A percentile compares a stretch with the other conserved stretches of the same genome.
These are phyloP conservation scores for Ammodramus savannarum DNA, from an alignment of 2,113 vertebrate genomes.

Conservation along the genomic window DNA sequence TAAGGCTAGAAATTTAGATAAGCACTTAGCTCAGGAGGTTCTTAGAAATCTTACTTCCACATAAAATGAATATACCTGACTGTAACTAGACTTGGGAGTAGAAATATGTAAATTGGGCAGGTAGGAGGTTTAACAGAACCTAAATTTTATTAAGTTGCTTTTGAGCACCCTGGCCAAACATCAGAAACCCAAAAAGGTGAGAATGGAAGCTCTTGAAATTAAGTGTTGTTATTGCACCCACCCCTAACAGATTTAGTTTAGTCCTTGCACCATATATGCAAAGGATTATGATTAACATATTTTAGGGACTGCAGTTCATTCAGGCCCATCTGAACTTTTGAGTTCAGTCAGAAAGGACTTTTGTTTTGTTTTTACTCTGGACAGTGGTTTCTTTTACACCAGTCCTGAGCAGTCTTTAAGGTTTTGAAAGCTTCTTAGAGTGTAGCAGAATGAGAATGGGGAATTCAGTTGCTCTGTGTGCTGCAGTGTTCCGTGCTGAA, in stretches of 20 bases:
- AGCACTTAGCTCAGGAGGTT: not conserved
- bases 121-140: not conserved
- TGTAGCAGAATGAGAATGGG: accelerated
- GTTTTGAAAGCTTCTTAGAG: not conserved
- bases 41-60: not conserved
- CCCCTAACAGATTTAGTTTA: not conserved
- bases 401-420: not conserved
- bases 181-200: not conserved
- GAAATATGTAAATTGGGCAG: not conserved
- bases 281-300: not conserved
- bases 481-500: not conserved
- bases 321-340: not conserved
- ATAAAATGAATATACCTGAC: not conserved
- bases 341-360: not conserved
- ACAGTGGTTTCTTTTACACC: not conserved
- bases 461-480: not conserved
- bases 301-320: not conserved
- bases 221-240: not conserved
- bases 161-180: not conserved
- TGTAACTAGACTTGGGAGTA: not conserved
- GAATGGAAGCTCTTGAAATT: not conserved
- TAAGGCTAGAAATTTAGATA: not conserved
- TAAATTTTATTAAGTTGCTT: not conserved
- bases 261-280: not conserved
- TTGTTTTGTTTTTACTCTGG: not conserved